These are phyloP conservation scores for Gryllus longicercus DNA, from an alignment of 2,888 invertebrate species.

Conservation along the genomic window DNA sequence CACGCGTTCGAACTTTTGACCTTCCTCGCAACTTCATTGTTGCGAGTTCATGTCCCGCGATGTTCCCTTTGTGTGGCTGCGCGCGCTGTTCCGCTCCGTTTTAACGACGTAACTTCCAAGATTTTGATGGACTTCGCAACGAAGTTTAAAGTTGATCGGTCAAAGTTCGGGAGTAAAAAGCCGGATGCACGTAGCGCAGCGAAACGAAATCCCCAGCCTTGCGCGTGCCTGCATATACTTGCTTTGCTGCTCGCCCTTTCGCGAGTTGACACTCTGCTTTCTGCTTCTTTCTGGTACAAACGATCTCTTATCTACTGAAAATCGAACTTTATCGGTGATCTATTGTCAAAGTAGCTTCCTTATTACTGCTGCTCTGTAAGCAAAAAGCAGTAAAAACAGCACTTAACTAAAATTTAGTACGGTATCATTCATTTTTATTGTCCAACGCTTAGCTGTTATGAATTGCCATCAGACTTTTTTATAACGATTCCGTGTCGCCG, in stretches of 20 bases:
- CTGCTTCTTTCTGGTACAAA: no score
- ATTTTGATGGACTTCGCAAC: not conserved
- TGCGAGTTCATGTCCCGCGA: not conserved
- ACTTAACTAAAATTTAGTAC: not conserved
- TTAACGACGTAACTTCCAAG: slow-evolving; percentile 10
- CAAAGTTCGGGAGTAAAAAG: not conserved
- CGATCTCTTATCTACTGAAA: no score
- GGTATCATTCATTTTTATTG: not conserved
- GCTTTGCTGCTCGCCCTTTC: no score
- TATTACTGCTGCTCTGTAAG: no score
- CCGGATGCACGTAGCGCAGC: not conserved
- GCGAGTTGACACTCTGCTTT: no score
- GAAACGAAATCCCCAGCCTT: no score
- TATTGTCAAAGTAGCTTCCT: no score
- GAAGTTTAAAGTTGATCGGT: not conserved
- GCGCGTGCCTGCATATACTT: no score
- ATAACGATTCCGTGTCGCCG: not conserved
- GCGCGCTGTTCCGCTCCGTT: not conserved
- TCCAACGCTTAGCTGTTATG: not conserved
- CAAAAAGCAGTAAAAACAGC: no score
- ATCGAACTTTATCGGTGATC: no score
- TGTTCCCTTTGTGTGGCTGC: not conserved
- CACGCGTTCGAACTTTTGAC: not conserved
- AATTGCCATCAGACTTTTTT: not conserved
- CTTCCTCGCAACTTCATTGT: not conserved